Conservation (phyloP, 2,797 vertebrate species). For the Mastacembelus armatus region DNA sequence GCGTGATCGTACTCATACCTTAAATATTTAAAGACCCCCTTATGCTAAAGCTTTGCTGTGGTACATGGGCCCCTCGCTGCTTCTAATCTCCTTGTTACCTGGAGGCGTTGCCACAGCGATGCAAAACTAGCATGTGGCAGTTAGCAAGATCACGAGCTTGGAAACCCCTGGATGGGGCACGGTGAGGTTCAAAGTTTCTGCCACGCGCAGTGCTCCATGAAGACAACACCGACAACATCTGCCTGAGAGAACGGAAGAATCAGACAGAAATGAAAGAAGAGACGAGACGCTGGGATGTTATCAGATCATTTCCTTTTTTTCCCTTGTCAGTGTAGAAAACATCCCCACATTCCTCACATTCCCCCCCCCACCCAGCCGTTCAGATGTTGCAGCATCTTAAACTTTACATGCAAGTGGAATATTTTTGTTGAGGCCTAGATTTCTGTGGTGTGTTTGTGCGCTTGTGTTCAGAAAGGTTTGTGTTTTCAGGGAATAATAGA, state of each 20-base stretch:
- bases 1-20: constrained; percentile 77
- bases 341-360: constrained; percentile 9
- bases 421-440: constrained; percentile 33
- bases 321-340: constrained; percentile 41
- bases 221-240: constrained; percentile 64
- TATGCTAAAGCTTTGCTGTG: constrained; percentile 75
- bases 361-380: too few relatives aligned
- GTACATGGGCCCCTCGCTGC: constrained; percentile 73
- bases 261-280: constrained; percentile 46
- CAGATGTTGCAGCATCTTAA: constrained; percentile 39
- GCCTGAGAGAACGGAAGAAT: constrained; percentile 59
- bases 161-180: constrained; percentile 44
- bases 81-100: constrained; percentile 85
- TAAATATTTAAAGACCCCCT: constrained; percentile 87
- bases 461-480: constrained; percentile 14
- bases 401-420: constrained; percentile 37
- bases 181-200: constrained; percentile 78
- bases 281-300: constrained; percentile 56
- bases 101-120: constrained; percentile 74
- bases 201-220: constrained; percentile 40
- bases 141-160: constrained; percentile 63
- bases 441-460: constrained; percentile 26
- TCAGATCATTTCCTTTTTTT: constrained; percentile 54
- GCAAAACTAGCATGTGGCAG: constrained; percentile 66
- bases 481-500: constrained; percentile 17